A percentile compares a stretch with the other conserved stretches of the same genome.
Conservation (phyloP, 2,113 vertebrate genomes). For the Stegostoma tigrinum region DNA sequence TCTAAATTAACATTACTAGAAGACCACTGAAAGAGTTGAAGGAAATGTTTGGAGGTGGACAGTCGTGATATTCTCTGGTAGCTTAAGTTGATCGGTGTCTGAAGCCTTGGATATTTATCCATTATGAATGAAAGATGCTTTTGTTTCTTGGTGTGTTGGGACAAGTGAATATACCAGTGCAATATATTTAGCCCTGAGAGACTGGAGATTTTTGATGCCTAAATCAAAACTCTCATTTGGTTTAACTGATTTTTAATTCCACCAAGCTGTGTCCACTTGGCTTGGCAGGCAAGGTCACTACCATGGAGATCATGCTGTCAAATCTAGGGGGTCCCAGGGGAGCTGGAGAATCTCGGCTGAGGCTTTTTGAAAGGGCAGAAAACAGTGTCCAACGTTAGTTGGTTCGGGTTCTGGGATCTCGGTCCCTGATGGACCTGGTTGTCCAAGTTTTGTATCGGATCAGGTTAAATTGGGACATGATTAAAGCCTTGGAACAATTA, state of each 20-base stretch:
- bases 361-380: background rate
- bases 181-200: slow-evolving; percentile 5
- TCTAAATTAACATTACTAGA: background rate
- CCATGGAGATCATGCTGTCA: background rate
- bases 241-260: background rate
- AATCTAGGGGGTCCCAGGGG: background rate
- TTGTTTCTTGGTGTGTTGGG: background rate
- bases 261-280: background rate
- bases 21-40: background rate
- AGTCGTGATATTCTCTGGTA: background rate
- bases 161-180: background rate
- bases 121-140: background rate
- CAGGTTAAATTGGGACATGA: background rate
- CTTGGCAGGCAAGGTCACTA: background rate
- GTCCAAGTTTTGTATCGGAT: background rate
- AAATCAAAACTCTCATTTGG: background rate
- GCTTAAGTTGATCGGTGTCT: background rate
- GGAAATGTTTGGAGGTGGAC: background rate
- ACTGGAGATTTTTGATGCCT: background rate
- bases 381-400: background rate
- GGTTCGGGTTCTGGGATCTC: background rate
- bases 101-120: background rate
- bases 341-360: background rate
- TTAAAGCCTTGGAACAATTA: background rate
- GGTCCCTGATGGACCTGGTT: background rate